phyloP scores from a whole-genome alignment of 1,140 invertebrate species.

The Drosophila pseudoananassae region DNA sequence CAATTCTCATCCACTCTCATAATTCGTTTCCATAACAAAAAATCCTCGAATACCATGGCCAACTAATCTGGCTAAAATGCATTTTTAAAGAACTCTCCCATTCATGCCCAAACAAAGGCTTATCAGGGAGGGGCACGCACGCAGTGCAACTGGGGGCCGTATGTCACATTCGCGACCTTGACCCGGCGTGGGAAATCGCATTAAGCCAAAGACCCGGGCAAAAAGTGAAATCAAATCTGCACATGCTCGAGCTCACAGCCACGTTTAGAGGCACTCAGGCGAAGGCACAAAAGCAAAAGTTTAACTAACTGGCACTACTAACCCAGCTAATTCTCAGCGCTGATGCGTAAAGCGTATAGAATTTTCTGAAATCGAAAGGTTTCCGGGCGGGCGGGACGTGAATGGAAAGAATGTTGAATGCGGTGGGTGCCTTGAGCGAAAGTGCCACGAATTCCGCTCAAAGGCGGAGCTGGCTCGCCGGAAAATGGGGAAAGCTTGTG shows the following conservation, averaged over 20 bases:
- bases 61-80: conserved; percentile 29
- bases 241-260: conserved; percentile 17
- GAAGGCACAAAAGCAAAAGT: conserved; percentile 31
- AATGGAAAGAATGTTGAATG: conserved; percentile 31
- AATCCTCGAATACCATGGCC: conserved; percentile 3
- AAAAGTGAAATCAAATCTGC: conserved; percentile 54
- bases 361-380: background rate
- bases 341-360: conserved; percentile 54
- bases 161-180: conserved; percentile 50
- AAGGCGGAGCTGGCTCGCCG: conserved; percentile 10
- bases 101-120: conserved; percentile 13
- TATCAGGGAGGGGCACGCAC: background rate
- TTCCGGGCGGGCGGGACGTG: background rate
- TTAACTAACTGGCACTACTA: conserved; percentile 47
- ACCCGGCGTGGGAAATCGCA: conserved; percentile 59
- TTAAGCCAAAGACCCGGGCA: conserved; percentile 25
- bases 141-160: background rate
- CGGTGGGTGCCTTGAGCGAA: conserved; percentile 29
- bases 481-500: conserved; percentile 41
- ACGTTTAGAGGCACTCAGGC: conserved; percentile 26
- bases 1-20: background rate
- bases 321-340: conserved; percentile 61
- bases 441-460: conserved; percentile 16
- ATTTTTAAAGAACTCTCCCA: conserved; percentile 16
- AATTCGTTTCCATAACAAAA: conserved; percentile 4